These are phyloP conservation scores for Podarcis cretensis DNA, from an alignment of 2,113 vertebrate genomes.

Conservation along the genomic window DNA sequence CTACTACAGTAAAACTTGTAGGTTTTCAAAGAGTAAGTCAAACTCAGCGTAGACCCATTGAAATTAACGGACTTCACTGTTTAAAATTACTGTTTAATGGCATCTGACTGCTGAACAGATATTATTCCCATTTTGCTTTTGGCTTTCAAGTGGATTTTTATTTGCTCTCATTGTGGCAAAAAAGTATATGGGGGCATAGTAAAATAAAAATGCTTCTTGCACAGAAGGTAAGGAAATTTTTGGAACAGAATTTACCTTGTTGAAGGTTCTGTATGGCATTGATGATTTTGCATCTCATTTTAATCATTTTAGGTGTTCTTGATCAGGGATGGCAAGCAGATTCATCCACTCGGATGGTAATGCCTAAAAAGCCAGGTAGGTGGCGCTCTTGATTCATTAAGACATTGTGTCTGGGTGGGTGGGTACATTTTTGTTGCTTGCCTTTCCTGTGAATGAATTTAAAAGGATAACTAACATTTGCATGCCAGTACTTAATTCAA, in stretches of 20 bases:
- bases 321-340: conserved; percentile 97
- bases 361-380: conserved; percentile 97
- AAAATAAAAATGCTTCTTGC: not conserved
- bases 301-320: conserved; percentile 81
- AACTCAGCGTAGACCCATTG: too few species aligned
- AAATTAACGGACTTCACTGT: not conserved
- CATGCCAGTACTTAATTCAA: not conserved
- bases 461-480: not conserved
- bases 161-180: not conserved
- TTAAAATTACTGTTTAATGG: not conserved
- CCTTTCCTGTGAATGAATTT: not conserved
- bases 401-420: rapidly evolving
- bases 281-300: not conserved
- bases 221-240: not conserved
- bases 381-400: conserved; percentile 69
- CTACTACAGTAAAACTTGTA: not conserved
- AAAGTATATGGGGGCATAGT: too few species aligned
- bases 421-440: not conserved
- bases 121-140: not conserved
- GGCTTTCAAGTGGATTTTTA: not conserved
- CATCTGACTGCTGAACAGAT: not conserved
- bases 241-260: not conserved
- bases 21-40: not conserved
- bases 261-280: not conserved
- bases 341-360: conserved; percentile 92